Evolutionary conservation across 2,113 vertebrate species (phyloP), one percentile per base, ranked within the genome.

Genomic region (Actinemys pallida): DNA sequence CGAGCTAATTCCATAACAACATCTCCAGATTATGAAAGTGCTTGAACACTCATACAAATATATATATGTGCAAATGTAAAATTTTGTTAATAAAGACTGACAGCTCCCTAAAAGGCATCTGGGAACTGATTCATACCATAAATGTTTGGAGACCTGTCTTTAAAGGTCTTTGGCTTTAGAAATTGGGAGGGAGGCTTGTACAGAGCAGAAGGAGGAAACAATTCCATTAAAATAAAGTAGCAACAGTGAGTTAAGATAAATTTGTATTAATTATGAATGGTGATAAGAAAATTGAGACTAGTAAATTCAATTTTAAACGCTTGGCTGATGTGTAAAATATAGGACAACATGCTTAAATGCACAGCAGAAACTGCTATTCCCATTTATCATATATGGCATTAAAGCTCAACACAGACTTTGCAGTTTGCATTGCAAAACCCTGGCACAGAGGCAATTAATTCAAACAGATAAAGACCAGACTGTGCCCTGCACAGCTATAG

Each of bases 341-440:
- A 79, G 53, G 10, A 87, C 24, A 49, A 17, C 83, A 82, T 92
- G 76, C 75, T 93, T 35, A 80, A 91, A 65, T 11, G 25, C 13
- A 47, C 13, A 79, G 27, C 50, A 96, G 16, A 39, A n/a, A 78
- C 20, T 89, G 80, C 93, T 89, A 31, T 45, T 90, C 81, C 62
- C 81, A 31, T 96, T 94, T 95, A 85, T 94, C 90, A 95, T 82
- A 6, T 52, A 11, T 69, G 81, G 82, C 93, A 95, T 95, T 96
- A 95, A 96, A 96, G 87, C 53, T 95, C 84, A 90, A 84, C 50
- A 91, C 3, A 87, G 95, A 92, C 95, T 95, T 93, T 95, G 89
- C 93, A 86, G 57, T 83, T 95, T 81, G 85, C 88, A 93, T 19
- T 91, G 87, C 42, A 94, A 95, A 95, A 88, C 57, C 79, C 90